Percentiles rank a stretch among this genome's conserved stretches.
These are phyloP conservation scores for Crypturellus tataupa DNA, from an alignment of 2,797 vertebrate genomes.

Conservation along the genomic window DNA sequence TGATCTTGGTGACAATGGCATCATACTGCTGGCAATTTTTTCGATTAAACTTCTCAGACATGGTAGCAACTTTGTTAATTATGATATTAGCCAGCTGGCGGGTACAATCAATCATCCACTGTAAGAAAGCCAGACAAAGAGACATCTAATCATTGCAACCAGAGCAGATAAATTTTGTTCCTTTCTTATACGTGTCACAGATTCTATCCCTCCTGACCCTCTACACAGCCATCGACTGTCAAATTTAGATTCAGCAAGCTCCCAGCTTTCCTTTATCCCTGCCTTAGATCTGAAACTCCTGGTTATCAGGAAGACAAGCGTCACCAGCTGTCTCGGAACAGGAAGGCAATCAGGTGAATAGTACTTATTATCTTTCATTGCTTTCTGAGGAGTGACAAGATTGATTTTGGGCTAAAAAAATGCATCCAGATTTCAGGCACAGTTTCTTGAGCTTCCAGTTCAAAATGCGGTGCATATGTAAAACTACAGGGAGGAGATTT, in stretches of 20 bases:
- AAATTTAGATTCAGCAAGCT: slow-evolving; percentile 85
- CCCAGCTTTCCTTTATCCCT: slow-evolving; percentile 84
- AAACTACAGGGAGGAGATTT: slow-evolving; percentile 25
- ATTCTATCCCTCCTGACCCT: slow-evolving; percentile 85
- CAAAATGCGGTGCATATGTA: slow-evolving; percentile 41
- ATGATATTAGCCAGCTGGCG: slow-evolving; percentile 84
- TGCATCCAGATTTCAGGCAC: slow-evolving; percentile 72
- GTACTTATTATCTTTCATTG: slow-evolving; percentile 87
- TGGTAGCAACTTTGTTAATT: slow-evolving; percentile 86
- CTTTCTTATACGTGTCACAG: slow-evolving; percentile 83
- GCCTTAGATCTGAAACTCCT: slow-evolving; percentile 85
- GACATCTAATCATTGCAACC: slow-evolving; percentile 85
- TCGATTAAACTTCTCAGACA: slow-evolving; percentile 84
- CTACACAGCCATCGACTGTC: slow-evolving; percentile 84
- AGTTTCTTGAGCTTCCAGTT: slow-evolving; percentile 62
- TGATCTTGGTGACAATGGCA: slow-evolving; percentile 81
- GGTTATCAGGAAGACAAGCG: slow-evolving; percentile 86
- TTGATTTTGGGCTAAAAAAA: slow-evolving; percentile 83
- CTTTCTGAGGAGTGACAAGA: slow-evolving; percentile 84
- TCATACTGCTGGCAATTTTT: slow-evolving; percentile 79
- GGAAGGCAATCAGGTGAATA: slow-evolving; percentile 88
- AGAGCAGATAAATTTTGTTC: slow-evolving; percentile 84
- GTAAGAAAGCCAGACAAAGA: slow-evolving; percentile 84
- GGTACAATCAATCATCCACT: slow-evolving; percentile 84
- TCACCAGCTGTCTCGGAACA: slow-evolving; percentile 86